Percentiles rank a stretch among this genome's conserved stretches.
phyloP scores from a whole-genome alignment of 2,888 invertebrate species.

The Drosophila longiperda region DNA sequence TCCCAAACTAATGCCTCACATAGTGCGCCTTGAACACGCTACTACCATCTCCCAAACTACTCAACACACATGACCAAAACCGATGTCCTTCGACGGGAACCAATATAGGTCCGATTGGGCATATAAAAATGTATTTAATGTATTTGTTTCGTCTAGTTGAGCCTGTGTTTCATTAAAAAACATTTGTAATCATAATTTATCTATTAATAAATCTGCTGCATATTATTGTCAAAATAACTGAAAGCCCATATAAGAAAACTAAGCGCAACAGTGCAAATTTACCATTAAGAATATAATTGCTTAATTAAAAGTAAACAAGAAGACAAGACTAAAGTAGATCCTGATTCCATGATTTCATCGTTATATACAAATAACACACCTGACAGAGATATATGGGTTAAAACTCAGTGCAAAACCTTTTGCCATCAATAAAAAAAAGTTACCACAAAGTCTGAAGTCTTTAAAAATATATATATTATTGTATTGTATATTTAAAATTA shows the following conservation, averaged over 20 bases:
- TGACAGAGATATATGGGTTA: not conserved
- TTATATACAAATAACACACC: not conserved
- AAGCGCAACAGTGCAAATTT: not conserved
- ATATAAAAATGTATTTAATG: constrained; percentile 23
- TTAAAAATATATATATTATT: constrained; percentile 50
- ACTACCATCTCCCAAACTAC: constrained; percentile 13
- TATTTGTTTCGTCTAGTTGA: constrained; percentile 16
- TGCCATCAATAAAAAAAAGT: constrained; percentile 1
- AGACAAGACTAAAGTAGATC: not conserved
- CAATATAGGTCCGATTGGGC: constrained; percentile 20
- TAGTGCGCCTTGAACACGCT: constrained; percentile 45
- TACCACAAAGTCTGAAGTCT: not conserved
- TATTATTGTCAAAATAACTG: constrained; percentile 69
- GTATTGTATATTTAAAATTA: constrained; percentile 61
- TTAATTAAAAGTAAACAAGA: not conserved
- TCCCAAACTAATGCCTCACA: not conserved
- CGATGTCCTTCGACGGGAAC: constrained; percentile 22
- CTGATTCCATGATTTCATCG: not conserved
- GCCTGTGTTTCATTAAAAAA: constrained; percentile 40
- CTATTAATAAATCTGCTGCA: constrained; percentile 53
- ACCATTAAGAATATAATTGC: not conserved
- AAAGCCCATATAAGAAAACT: constrained; percentile 19
- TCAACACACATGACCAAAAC: constrained; percentile 27
- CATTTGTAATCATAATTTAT: constrained; percentile 45
- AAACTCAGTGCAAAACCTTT: not conserved